These are phyloP conservation scores for Vanessa cardui DNA, from an alignment of 2,888 invertebrate genomes.

Conservation along the genomic window DNA sequence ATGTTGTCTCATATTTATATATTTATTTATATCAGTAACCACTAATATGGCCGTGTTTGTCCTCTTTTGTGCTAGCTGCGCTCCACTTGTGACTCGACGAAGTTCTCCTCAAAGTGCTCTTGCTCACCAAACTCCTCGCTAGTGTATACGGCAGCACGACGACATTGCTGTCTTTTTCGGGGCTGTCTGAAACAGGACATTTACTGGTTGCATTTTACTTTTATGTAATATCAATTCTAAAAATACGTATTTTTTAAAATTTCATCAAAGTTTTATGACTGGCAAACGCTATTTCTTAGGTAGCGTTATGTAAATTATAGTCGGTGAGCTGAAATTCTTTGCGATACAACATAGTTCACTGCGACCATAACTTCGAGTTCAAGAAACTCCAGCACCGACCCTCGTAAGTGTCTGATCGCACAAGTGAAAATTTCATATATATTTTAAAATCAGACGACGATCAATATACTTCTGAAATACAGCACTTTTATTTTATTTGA, in stretches of 20 bases:
- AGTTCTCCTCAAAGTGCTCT: no score
- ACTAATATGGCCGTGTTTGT: no score
- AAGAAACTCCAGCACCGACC: neutral
- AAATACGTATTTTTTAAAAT: neutral
- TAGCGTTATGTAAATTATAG: conserved; percentile 8
- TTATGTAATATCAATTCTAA: neutral
- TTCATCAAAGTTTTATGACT: neutral
- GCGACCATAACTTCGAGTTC: conserved; percentile 4
- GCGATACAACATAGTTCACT: conserved; percentile 2
- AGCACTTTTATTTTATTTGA: neutral
- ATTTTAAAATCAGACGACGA: neutral
- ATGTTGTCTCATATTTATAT: no score
- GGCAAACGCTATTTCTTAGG: neutral
- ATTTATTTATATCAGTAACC: no score
- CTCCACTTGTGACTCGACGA: no score
- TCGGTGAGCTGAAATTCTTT: neutral
- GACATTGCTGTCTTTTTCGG: no score
- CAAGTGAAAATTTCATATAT: neutral
- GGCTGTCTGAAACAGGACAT: no score
- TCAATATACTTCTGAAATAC: neutral
- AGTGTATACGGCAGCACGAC: no score
- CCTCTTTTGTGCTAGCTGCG: no score
- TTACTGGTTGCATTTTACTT: no score
- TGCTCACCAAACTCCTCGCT: no score
- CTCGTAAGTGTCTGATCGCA: conserved; percentile 2